Percentiles rank a stretch among this genome's conserved stretches.
Evolutionary conservation across 2,888 invertebrate species (phyloP).

Genomic region (Drosophila affinis): DNA sequence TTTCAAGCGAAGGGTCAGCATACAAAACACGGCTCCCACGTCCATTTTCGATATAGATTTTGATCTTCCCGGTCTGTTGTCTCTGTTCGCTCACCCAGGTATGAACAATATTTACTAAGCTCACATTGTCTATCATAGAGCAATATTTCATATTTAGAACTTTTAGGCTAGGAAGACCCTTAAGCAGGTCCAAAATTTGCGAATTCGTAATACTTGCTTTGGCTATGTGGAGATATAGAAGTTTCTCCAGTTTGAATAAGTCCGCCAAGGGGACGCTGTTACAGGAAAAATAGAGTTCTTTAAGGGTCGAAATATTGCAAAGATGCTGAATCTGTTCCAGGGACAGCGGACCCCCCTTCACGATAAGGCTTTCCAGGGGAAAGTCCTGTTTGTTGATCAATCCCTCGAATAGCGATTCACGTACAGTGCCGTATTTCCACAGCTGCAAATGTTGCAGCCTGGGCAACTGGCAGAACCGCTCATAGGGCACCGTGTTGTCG

Average conservation of each 20-base stretch:
- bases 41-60: constrained; percentile 12
- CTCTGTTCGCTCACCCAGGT: background rate
- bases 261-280: background rate
- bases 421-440: background rate
- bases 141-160: background rate
- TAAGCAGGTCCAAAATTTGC: constrained; percentile 17
- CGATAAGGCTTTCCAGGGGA: constrained; percentile 26
- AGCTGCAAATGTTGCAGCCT: constrained; percentile 37
- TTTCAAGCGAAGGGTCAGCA: background rate
- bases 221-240: constrained; percentile 27
- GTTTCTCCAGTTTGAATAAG: constrained; percentile 4
- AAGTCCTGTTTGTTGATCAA: constrained; percentile 8
- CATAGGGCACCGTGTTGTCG: constrained; percentile 1
- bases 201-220: constrained; percentile 16
- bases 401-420: constrained; percentile 1
- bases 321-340: constrained; percentile 13
- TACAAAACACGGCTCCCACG: too few species aligned
- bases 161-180: background rate
- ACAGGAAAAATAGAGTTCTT: constrained; percentile 25
- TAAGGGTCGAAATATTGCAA: constrained; percentile 24
- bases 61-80: background rate
- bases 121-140: too few species aligned
- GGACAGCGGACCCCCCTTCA: constrained; percentile 1
- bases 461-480: constrained; percentile 16
- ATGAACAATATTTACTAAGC: too few species aligned